Evolutionary conservation across 2,113 vertebrate genomes (phyloP), one percentile per base, ranked within the genome.

Genomic region (Gadus macrocephalus): DNA sequence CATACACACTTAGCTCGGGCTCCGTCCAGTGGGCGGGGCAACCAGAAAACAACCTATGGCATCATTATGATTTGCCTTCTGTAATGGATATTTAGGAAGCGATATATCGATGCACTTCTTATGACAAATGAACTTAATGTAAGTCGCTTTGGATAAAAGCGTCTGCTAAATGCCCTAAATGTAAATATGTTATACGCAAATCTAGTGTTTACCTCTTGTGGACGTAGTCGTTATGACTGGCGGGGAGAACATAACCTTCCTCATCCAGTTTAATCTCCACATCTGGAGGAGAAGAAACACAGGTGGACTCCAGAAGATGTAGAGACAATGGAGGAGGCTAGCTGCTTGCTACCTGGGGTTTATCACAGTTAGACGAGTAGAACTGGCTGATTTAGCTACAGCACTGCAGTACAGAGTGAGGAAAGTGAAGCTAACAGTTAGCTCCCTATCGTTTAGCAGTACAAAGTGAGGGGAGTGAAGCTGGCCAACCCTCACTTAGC

Each of bases 181-280:
- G 31, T 35, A 35, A 35, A 35, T 35, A 35, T 4, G 31, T 31
- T 31, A 5, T 35, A 35, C 6, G 14, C 11, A 1, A 49, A 49
- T 9, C 42, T 1, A 15, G 49, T 0, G 16, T 58, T 86, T 89
- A 97, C 96, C 95, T 93, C 84, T 85, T 92, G 60, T 87, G 77
- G 0, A 94, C 85, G 0, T 97, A 93, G 25, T 95, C 92, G 38
- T 62, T 12, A 0, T 86, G 79, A 22, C 83, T 80, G 12, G 86
- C 92, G 14, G 94, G 94, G 62, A 98, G 76, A 6, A 97, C 92
- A 74, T 91, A 94, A 72, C 95, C 96, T 20, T 93, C 93, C 87
- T 94, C 91, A 64, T 98, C 93, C 66, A 98, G 84, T 84, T 96
- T 98, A 81, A 98, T 93, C 84, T 97, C 95, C 76, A 96, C 92